Conservation (phyloP, 1,140 invertebrate genomes). For the Tyrophagus putrescentiae region DNA sequence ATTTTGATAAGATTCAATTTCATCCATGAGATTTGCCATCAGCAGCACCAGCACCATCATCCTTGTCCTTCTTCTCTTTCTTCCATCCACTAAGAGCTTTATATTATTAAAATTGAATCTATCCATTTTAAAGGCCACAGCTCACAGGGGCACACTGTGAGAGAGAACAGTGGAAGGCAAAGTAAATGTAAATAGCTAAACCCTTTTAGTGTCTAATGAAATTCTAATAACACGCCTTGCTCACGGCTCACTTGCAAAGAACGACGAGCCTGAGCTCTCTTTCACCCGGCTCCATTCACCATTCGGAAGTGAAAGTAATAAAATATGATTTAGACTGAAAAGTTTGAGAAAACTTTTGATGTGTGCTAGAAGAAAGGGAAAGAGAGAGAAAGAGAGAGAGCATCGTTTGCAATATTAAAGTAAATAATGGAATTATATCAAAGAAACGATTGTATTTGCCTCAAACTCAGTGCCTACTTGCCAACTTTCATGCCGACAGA, state of each 20-base stretch:
- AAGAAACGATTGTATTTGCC: neutral
- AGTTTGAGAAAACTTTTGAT: constrained; percentile 4
- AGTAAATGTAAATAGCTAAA: constrained; percentile 8
- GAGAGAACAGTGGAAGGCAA: neutral
- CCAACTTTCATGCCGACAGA: neutral
- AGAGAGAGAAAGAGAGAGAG: too few relatives aligned
- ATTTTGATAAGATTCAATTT: constrained; percentile 15
- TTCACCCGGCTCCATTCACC: neutral
- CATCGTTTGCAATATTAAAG: too few relatives aligned
- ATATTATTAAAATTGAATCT: constrained; percentile 10
- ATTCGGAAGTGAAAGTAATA: constrained; percentile 15
- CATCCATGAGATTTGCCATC: neutral
- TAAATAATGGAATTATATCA: constrained; percentile 14
- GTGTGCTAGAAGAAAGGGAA: neutral
- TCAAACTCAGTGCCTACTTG: neutral
- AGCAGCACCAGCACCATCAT: too few relatives aligned
- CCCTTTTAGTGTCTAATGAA: constrained; percentile 14
- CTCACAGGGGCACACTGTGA: too few relatives aligned
- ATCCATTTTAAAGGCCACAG: constrained; percentile 3
- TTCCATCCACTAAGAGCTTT: neutral
- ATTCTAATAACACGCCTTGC: constrained; percentile 14
- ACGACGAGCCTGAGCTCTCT: too few relatives aligned
- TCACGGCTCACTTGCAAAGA: neutral
- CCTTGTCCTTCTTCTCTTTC: too few relatives aligned
- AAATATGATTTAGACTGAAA: constrained; percentile 5